phyloP scores from a whole-genome alignment of 2,113 vertebrate species.

The Corvus cornix region DNA sequence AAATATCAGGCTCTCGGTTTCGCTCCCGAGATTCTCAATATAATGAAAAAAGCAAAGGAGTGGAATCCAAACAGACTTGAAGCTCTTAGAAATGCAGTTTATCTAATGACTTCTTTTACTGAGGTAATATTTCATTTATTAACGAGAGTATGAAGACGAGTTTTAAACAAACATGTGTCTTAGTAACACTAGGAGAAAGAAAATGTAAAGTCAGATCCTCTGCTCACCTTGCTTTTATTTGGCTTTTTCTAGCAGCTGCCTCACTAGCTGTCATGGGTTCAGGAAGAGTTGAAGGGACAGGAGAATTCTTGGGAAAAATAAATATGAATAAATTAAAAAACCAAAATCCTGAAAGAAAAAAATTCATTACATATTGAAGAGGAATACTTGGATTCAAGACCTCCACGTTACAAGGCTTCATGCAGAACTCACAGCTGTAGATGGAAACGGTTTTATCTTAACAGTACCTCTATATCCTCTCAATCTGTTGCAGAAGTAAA shows the following conservation, averaged over 20 bases:
- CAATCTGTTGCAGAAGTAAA: not conserved
- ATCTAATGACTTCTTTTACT: not conserved
- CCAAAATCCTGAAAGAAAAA: not conserved
- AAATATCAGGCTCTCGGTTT: not conserved
- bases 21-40: not conserved
- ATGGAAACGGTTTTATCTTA: not conserved
- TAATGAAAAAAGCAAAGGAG: not conserved
- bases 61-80: not conserved
- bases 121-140: not conserved
- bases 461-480: too few species aligned
- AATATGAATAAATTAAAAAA: slow-evolving; percentile 23
- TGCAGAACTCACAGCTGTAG: not conserved
- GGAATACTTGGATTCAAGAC: not conserved
- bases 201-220: not conserved
- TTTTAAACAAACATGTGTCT: not conserved
- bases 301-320: slow-evolving; percentile 82
- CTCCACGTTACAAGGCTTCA: not conserved
- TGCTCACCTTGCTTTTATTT: slow-evolving; percentile 93
- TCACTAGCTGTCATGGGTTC: slow-evolving; percentile 93
- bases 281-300: slow-evolving; percentile 88
- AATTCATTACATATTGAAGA: slow-evolving; percentile 14
- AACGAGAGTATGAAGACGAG: not conserved
- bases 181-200: not conserved
- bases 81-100: not conserved
- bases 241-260: slow-evolving; percentile 92